phyloP scores from a whole-genome alignment of 2,888 invertebrate species.

The Caenorhabditis japonica region DNA sequence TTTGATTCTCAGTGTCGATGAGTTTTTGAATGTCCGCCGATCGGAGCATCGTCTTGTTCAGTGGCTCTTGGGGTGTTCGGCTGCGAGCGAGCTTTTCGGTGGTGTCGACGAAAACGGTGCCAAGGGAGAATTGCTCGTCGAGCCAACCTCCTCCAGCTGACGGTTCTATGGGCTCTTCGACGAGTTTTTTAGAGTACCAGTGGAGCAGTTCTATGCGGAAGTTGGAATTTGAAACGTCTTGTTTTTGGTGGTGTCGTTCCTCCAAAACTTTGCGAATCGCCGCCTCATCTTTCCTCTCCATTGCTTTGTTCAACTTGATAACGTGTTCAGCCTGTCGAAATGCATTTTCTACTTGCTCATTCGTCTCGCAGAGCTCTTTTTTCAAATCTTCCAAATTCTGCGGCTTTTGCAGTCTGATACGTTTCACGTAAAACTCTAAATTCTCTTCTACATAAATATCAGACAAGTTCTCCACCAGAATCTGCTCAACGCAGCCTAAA shows the following conservation, averaged over 20 bases:
- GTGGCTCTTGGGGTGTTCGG: neutral
- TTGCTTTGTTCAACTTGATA: slow-evolving; percentile 47
- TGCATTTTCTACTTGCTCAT: slow-evolving; percentile 17
- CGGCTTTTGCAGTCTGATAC: slow-evolving; percentile 15
- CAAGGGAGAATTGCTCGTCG: slow-evolving; percentile 47
- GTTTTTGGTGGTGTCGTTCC: slow-evolving; percentile 3
- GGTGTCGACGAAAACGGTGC: slow-evolving; percentile 30
- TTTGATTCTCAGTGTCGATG: slow-evolving; percentile 42
- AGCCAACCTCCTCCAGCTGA: slow-evolving; percentile 32
- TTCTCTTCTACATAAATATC: slow-evolving; percentile 51
- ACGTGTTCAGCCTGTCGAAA: slow-evolving; percentile 28
- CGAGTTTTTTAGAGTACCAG: slow-evolving; percentile 53
- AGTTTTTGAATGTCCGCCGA: slow-evolving; percentile 30
- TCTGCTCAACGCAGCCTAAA: slow-evolving; percentile 29
- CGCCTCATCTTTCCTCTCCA: slow-evolving; percentile 12
- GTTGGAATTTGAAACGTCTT: no score
- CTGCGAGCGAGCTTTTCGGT: neutral
- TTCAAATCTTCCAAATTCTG: slow-evolving; percentile 16
- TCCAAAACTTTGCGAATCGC: slow-evolving; percentile 15
- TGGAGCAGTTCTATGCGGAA: slow-evolving; percentile 43
- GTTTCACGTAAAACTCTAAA: slow-evolving; percentile 47
- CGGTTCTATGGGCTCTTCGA: slow-evolving; percentile 16
- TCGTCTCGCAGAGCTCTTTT: slow-evolving; percentile 13
- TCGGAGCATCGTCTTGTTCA: slow-evolving; percentile 3
- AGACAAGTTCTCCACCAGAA: slow-evolving; percentile 25